Conservation (phyloP, 2,113 vertebrate species). For the Apeltes quadracus region DNA sequence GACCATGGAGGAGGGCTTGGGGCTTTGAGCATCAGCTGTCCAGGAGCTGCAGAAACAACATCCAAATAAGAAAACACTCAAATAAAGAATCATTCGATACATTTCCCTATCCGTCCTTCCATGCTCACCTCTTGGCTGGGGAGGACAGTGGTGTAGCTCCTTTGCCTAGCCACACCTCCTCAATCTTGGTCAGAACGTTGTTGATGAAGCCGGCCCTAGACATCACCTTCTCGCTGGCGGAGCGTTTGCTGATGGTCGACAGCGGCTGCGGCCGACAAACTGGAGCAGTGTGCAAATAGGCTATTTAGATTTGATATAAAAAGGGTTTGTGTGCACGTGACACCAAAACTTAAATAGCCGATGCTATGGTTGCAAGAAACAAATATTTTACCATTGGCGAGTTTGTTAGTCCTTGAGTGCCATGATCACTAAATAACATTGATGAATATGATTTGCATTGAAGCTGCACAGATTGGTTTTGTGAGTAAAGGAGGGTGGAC, state of each 20-base stretch:
- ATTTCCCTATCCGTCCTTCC: not conserved
- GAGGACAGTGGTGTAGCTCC: constrained; percentile 70
- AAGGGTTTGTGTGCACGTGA: not conserved
- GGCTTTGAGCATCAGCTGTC: constrained; percentile 59
- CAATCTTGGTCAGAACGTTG: constrained; percentile 89
- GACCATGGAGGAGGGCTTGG: constrained; percentile 45
- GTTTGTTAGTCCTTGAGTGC: not conserved
- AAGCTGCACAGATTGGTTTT: not conserved
- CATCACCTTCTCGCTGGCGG: constrained; percentile 81
- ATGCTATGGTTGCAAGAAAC: not conserved
- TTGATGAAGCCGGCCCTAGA: constrained; percentile 91
- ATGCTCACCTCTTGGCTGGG: constrained; percentile 77
- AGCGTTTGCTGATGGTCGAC: constrained; percentile 86
- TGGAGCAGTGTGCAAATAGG: constrained; percentile 49
- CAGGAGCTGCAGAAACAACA: constrained; percentile 69
- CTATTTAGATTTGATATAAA: not conserved
- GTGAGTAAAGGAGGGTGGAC: not conserved
- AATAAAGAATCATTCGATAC: not conserved
- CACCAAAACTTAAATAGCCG: not conserved
- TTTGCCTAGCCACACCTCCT: constrained; percentile 87
- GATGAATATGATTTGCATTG: not conserved
- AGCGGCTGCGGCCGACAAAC: constrained; percentile 90
- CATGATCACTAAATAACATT: not conserved
- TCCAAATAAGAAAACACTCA: not conserved
- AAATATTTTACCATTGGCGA: not conserved